Evolutionary conservation across 2,113 vertebrate species (phyloP).

Genomic region (Mola mola): DNA sequence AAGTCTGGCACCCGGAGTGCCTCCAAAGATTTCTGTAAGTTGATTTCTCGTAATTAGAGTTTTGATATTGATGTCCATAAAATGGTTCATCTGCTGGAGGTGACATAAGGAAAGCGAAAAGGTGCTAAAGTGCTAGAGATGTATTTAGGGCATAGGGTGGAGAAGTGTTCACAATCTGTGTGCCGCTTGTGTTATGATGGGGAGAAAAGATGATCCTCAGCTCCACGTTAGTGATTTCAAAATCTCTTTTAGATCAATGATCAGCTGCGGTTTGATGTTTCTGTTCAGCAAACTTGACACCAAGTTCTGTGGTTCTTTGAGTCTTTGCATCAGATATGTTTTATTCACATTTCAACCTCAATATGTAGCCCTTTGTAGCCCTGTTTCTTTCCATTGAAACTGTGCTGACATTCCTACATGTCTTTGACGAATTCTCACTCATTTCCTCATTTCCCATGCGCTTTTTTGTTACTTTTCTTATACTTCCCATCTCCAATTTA

Average conservation of each 20-base stretch:
- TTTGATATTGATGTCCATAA: slow-evolving; percentile 19
- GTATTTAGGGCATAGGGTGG: slow-evolving; percentile 43
- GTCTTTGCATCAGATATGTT: slow-evolving; percentile 11
- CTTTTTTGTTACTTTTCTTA: slow-evolving; percentile 27
- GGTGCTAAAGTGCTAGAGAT: slow-evolving; percentile 3
- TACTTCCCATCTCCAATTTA: slow-evolving; percentile 10
- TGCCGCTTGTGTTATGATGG: slow-evolving; percentile 3
- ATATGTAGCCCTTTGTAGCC: slow-evolving; percentile 21
- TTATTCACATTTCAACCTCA: slow-evolving; percentile 14
- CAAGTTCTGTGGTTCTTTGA: slow-evolving; percentile 21
- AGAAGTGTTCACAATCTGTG: slow-evolving; percentile 8
- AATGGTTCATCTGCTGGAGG: slow-evolving; percentile 17
- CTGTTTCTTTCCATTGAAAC: background rate
- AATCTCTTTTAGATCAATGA: slow-evolving; percentile 47
- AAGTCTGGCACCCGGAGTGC: slow-evolving; percentile 72
- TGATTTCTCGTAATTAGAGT: slow-evolving; percentile 21
- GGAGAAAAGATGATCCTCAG: slow-evolving; percentile 14
- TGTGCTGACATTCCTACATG: slow-evolving; percentile 26
- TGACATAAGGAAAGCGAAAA: slow-evolving; percentile 17
- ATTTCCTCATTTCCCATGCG: background rate
- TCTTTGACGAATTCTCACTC: slow-evolving; percentile 20
- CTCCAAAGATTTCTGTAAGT: slow-evolving; percentile 88
- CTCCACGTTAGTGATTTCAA: slow-evolving; percentile 15
- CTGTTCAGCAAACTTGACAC: slow-evolving; percentile 20
- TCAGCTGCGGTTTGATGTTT: slow-evolving; percentile 33